Conservation (phyloP, 2,113 vertebrate species). For the Xiphias gladius region DNA sequence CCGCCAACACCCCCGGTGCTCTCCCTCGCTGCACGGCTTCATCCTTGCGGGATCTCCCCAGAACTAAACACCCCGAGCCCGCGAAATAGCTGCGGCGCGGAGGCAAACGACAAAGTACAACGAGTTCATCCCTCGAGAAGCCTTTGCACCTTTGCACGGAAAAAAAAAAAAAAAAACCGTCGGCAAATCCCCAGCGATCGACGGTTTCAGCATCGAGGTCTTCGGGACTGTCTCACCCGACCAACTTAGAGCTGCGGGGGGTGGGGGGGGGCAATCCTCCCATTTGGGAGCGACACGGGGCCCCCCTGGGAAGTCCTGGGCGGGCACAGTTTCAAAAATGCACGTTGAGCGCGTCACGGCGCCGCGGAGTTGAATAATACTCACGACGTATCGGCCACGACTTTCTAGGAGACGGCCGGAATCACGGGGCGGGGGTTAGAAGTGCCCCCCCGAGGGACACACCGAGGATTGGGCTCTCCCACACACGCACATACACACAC, state of each 20-base stretch:
- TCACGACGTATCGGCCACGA: background rate
- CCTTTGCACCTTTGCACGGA: background rate
- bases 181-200: background rate
- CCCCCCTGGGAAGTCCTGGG: conserved; percentile 16
- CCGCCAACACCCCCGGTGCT: background rate
- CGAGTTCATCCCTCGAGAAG: background rate
- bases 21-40: conserved; percentile 1
- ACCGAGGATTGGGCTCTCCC: background rate
- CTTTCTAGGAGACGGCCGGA: background rate
- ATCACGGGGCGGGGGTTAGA: background rate
- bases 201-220: background rate
- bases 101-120: conserved; percentile 17
- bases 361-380: background rate
- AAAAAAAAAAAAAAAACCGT: background rate
- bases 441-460: background rate
- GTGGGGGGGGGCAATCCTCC: too few relatives aligned
- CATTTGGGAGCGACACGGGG: background rate
- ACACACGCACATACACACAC: too few relatives aligned
- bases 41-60: conserved; percentile 33
- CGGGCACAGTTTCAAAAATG: background rate
- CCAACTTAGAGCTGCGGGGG: background rate
- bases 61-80: conserved; percentile 21
- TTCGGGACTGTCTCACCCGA: background rate
- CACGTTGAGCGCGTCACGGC: too few relatives aligned
- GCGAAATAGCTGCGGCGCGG: conserved; percentile 37